Evolutionary conservation across 2,113 vertebrate species (phyloP).

Genomic region (Lepisosteus oculatus): DNA sequence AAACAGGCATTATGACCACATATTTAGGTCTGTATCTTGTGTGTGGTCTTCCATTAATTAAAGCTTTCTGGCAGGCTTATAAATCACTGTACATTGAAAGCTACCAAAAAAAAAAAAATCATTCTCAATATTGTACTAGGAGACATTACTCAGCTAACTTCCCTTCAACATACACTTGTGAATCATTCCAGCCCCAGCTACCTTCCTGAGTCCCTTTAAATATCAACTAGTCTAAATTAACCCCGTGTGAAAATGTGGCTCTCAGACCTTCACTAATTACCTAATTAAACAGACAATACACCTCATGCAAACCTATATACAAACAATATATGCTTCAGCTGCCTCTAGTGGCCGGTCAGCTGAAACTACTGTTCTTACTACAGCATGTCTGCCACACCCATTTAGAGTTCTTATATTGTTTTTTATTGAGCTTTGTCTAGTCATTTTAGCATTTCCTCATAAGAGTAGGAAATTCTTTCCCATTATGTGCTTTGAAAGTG

Average conservation of each 20-base stretch:
- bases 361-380: too few species aligned
- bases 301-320: too few species aligned
- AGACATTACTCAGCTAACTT: too few species aligned
- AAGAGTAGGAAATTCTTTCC: background rate
- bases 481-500: background rate
- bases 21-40: constrained; percentile 26
- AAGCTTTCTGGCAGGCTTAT: constrained; percentile 34
- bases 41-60: constrained; percentile 28
- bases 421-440: constrained; percentile 31
- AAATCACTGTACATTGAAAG: constrained; percentile 44
- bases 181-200: too few species aligned
- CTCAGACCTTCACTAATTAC: too few species aligned
- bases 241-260: too few species aligned
- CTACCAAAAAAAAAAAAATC: constrained; percentile 23
- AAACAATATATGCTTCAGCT: too few species aligned
- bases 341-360: too few species aligned
- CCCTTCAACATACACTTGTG: too few species aligned
- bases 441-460: constrained; percentile 24
- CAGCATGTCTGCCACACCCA: too few species aligned
- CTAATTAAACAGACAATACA: background rate
- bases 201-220: constrained; percentile 32
- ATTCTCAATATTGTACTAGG: background rate
- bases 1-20: constrained; percentile 2
- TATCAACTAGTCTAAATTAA: background rate
- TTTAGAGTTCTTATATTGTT: background rate